Percentiles rank a stretch among this genome's conserved stretches.
These are phyloP conservation scores for Macropus fuliginosus DNA, from an alignment of 2,797 vertebrate species.

Conservation along the genomic window DNA sequence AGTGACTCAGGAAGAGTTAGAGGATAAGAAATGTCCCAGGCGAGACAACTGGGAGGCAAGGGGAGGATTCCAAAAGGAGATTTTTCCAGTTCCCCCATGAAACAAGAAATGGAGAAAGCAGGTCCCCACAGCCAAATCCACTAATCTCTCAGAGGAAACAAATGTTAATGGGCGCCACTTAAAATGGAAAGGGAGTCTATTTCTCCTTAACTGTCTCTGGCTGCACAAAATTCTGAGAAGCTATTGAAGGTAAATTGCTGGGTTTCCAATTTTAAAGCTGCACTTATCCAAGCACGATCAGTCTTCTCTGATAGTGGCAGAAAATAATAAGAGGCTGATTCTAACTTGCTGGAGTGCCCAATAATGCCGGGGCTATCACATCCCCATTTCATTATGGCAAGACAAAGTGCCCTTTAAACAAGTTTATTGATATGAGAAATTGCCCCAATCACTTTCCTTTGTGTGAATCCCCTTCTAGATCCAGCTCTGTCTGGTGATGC, in stretches of 20 bases:
- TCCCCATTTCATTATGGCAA: slow-evolving; percentile 47
- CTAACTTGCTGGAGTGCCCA: slow-evolving; percentile 54
- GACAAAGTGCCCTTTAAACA: slow-evolving; percentile 17
- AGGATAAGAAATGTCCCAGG: background rate
- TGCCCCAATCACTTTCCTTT: background rate
- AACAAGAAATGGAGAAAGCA: accelerated
- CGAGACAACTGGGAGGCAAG: background rate
- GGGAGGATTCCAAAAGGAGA: background rate
- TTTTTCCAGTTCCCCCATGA: background rate
- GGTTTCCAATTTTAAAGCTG: slow-evolving; percentile 80
- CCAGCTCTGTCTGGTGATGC: background rate
- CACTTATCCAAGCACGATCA: slow-evolving; percentile 75
- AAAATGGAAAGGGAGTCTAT: slow-evolving; percentile 61
- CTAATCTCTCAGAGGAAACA: slow-evolving; percentile 58
- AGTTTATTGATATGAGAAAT: slow-evolving; percentile 46
- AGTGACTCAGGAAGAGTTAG: background rate
- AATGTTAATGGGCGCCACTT: slow-evolving; percentile 67
- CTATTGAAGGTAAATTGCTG: slow-evolving; percentile 80
- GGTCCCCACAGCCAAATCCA: slow-evolving; percentile 32
- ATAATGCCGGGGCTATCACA: background rate
- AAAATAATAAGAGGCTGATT: slow-evolving; percentile 52
- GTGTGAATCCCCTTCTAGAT: slow-evolving; percentile 24
- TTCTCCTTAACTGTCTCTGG: slow-evolving; percentile 73
- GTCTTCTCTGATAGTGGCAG: slow-evolving; percentile 60
- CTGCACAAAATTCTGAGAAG: slow-evolving; percentile 72